Conservation (phyloP, 2,888 invertebrate genomes). For the Dryobota labecula region DNA sequence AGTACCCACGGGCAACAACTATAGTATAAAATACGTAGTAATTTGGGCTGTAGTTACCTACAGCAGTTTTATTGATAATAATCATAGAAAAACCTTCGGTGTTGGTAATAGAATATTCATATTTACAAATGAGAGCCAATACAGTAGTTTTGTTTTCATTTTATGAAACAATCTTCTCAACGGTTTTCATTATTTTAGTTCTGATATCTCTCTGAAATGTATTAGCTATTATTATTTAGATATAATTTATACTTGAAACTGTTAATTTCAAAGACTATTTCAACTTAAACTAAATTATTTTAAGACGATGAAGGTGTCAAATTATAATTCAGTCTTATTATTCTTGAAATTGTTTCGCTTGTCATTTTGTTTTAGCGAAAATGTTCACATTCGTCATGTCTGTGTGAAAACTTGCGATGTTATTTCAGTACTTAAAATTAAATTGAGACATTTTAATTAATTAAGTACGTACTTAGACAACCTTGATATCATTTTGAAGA, state of each 20-base stretch:
- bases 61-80: slow-evolving; percentile 16
- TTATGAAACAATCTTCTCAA: slow-evolving; percentile 5
- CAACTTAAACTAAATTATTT: slow-evolving; percentile 38
- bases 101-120: slow-evolving; percentile 14
- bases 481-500: slow-evolving; percentile 4
- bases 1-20: too few relatives aligned
- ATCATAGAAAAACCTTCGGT: slow-evolving; percentile 2
- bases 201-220: slow-evolving; percentile 5
- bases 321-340: slow-evolving; percentile 39
- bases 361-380: slow-evolving; percentile 41
- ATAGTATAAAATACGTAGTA: not conserved
- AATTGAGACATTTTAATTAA: slow-evolving; percentile 49
- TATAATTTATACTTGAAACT: slow-evolving; percentile 16
- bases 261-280: slow-evolving; percentile 36
- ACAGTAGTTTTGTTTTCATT: slow-evolving; percentile 14
- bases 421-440: slow-evolving; percentile 30
- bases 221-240: slow-evolving; percentile 21
- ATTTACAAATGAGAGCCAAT: slow-evolving; percentile 15
- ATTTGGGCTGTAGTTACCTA: not conserved
- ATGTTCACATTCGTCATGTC: slow-evolving; percentile 41
- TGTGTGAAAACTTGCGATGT: slow-evolving; percentile 30
- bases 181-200: slow-evolving; percentile 19
- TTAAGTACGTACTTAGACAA: slow-evolving; percentile 15
- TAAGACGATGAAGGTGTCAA: slow-evolving; percentile 41
- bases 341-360: slow-evolving; percentile 44